Evolutionary conservation across 2,888 invertebrate species (phyloP).

Genomic region (Trimorus sp.): DNA sequence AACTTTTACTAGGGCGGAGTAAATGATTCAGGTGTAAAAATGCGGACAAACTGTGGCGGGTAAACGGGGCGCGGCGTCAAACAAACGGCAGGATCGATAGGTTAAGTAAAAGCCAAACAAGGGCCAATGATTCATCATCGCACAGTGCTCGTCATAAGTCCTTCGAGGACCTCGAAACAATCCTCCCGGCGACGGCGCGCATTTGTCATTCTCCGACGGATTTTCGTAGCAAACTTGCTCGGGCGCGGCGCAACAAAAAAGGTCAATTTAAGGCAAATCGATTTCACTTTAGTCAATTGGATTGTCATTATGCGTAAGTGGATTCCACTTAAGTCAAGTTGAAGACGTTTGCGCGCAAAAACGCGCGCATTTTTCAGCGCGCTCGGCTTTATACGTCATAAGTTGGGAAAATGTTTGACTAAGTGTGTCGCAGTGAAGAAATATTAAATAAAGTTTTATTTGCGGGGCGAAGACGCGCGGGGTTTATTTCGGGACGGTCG

Average conservation of each 20-base stretch:
- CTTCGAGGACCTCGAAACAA: slow-evolving; percentile 43
- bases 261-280: slow-evolving; percentile 63
- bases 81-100: slow-evolving; percentile 19
- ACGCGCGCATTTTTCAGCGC: slow-evolving; percentile 55
- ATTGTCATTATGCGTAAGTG: slow-evolving; percentile 63
- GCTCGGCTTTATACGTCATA: slow-evolving; percentile 50
- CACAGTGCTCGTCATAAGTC: slow-evolving; percentile 41
- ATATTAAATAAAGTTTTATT: slow-evolving; percentile 58
- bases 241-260: slow-evolving; percentile 58
- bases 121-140: slow-evolving; percentile 47
- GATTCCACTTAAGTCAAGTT: slow-evolving; percentile 63
- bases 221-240: slow-evolving; percentile 54
- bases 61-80: too few species aligned
- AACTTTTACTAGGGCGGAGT: too few species aligned
- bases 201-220: slow-evolving; percentile 56
- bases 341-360: slow-evolving; percentile 62
- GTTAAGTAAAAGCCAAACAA: slow-evolving; percentile 29
- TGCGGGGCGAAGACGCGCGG: slow-evolving; percentile 16
- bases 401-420: slow-evolving; percentile 60
- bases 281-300: slow-evolving; percentile 65
- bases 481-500: slow-evolving; percentile 25
- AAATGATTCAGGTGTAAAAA: too few species aligned
- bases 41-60: too few species aligned
- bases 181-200: slow-evolving; percentile 41
- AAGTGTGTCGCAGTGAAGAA: slow-evolving; percentile 55